Base-by-base conservation (phyloP, 2,113 vertebrate species). In the Esox niger region DNA sequence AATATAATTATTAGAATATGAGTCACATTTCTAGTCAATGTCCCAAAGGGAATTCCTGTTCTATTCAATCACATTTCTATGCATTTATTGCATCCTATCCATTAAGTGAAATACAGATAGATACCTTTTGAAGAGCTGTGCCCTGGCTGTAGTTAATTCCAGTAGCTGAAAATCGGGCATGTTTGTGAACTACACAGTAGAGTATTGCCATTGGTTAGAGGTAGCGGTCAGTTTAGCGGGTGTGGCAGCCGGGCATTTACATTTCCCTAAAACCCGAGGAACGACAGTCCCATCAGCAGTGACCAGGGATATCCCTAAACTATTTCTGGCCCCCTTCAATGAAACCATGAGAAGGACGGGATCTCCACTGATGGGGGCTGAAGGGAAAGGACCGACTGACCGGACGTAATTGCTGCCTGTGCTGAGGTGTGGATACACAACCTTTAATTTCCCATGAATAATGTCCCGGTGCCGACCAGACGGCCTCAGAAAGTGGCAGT, bases 401-500 rank as follows among this genome's bases (percentile, higher is more conserved):
- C 5, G 69, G 82, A 86, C 69, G 38, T 89, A 91, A 87, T 87
- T 87, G 86, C 81, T 77, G 82, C 75, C 65, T 83, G 66, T 64
- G 74, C 76, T 3, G 73, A 84, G 77, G 82, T 80, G 55, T 83
- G 74, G 80, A 80, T 78, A 80, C 75, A 71, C 58, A 88, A 86
- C 87, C 86, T 81, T 73, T 91, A 80, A 89, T 91, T 91, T 88
- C 79, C 79, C 43, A 60, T 88, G 86, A 89, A 86, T 88, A 82
- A 91, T 89, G 84, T 87, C 71, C 76, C 69, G 11, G 74, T 70
- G 76, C 84, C n/a, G 67, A 79, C 85, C 63, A 29, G 66, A 46
- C 15, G 71, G 79, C 79, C 80, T 79, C 69, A 84, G 71, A 87
- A 84, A 83, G 83, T 89, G 80, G 83, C 82, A 86, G 73, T 88